Conservation (phyloP, 30 jellyfish, hydroid and myxozoan genomes). For the Sanderia malayensis region DNA sequence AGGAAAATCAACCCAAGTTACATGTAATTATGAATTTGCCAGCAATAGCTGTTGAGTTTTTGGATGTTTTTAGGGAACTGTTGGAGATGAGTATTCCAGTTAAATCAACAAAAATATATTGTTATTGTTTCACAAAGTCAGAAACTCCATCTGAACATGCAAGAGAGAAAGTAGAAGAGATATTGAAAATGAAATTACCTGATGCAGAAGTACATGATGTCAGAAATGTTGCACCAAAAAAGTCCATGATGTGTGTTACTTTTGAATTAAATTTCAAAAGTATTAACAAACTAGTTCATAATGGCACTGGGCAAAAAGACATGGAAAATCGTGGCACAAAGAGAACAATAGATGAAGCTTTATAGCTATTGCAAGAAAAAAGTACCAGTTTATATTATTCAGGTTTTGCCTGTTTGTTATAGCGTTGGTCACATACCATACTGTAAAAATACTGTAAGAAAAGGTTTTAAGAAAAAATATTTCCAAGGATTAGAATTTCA, state of each 20-base stretch:
- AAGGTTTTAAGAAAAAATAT: no score
- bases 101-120: conserved; percentile 39
- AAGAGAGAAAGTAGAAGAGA: conserved; percentile 30
- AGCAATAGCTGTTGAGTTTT: conserved; percentile 80
- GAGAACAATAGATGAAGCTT: conserved; percentile 36
- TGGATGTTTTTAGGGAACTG: conserved; percentile 64
- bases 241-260: conserved; percentile 93
- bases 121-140: conserved; percentile 82
- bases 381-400: no score
- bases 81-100: not conserved
- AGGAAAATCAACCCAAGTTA: not conserved
- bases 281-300: not conserved
- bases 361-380: no score
- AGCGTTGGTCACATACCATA: no score
- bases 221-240: conserved; percentile 94
- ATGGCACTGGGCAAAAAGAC: not conserved
- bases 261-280: conserved; percentile 29
- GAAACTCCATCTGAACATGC: conserved; percentile 73
- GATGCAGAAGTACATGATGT: conserved; percentile 54
- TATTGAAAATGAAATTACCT: conserved; percentile 35
- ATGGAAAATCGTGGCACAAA: conserved; percentile 21
- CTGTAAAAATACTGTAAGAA: no score
- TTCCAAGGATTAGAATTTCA: no score
- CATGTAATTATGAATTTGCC: conserved; percentile 97
- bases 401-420: no score